These are phyloP conservation scores for Chelidonichthys spinosus DNA, from an alignment of 2,797 vertebrate genomes.

Conservation along the genomic window DNA sequence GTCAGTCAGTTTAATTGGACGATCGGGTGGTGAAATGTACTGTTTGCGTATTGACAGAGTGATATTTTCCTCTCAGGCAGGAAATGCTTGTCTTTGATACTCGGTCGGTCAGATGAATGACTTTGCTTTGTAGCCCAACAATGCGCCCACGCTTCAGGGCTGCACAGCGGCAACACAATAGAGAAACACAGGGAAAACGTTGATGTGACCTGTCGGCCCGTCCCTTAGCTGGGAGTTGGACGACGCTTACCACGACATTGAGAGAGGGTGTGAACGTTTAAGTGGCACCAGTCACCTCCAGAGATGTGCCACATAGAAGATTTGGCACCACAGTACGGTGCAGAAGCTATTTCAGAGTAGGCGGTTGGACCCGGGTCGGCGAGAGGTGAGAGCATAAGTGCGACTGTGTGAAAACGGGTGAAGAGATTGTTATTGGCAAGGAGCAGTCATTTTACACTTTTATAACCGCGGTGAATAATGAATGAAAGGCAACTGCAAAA, in stretches of 20 bases:
- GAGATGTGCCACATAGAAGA: constrained; percentile 50
- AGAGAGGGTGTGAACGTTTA: constrained; percentile 63
- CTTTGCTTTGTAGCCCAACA: constrained; percentile 39
- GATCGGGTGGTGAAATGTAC: constrained; percentile 12
- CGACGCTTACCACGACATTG: constrained; percentile 56
- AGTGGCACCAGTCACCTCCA: constrained; percentile 65
- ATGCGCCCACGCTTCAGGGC: constrained; percentile 15
- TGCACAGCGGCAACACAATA: constrained; percentile 14
- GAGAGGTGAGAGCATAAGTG: constrained; percentile 65
- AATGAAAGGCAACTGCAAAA: constrained; percentile 68
- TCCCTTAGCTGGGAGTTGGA: constrained; percentile 42
- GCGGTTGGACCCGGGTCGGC: constrained; percentile 60
- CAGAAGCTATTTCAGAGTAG: constrained; percentile 43
- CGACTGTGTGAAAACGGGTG: constrained; percentile 59
- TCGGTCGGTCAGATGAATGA: constrained; percentile 21
- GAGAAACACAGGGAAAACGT: constrained; percentile 50
- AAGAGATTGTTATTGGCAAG: constrained; percentile 51
- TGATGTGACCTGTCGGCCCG: constrained; percentile 46
- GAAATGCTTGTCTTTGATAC: constrained; percentile 16
- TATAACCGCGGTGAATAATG: constrained; percentile 71
- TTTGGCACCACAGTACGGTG: constrained; percentile 59
- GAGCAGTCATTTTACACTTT: constrained; percentile 72
- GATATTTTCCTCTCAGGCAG: constrained; percentile 5
- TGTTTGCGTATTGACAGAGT: not conserved
- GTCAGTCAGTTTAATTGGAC: not conserved